These are phyloP conservation scores for Zaprionus ghesquierei DNA, from an alignment of 1,140 invertebrate genomes.

Conservation along the genomic window DNA sequence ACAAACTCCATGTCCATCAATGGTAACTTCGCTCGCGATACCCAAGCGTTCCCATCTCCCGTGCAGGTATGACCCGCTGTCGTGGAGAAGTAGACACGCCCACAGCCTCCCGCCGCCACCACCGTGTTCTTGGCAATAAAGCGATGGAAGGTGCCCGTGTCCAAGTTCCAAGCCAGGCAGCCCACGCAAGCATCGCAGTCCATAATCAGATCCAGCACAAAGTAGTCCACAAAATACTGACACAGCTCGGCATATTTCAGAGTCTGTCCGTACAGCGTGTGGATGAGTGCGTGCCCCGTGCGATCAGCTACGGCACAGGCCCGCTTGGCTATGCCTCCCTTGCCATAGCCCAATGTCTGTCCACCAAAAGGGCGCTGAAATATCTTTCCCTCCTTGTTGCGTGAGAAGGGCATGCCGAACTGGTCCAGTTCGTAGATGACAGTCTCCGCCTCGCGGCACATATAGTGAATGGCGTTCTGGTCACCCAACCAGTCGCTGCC, in stretches of 20 bases:
- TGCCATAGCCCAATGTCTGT: conserved; percentile 94
- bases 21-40: conserved; percentile 93
- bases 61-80: conserved; percentile 99
- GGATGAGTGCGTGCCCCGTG: conserved; percentile 98
- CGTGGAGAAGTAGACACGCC: conserved; percentile 97
- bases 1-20: conserved; percentile 98
- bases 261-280: conserved; percentile 98
- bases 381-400: conserved; percentile 87
- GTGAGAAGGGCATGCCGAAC: conserved; percentile 87
- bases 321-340: conserved; percentile 91
- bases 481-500: conserved; percentile 98
- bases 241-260: conserved; percentile 96
- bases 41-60: conserved; percentile 98
- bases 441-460: conserved; percentile 94
- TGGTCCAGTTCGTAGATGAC: conserved; percentile 96
- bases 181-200: conserved; percentile 94
- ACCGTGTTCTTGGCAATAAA: conserved; percentile 89
- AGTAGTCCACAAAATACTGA: conserved; percentile 99
- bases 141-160: conserved; percentile 97
- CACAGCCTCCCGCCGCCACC: conserved; percentile 92
- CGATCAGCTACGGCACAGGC: conserved; percentile 84
- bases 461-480: conserved; percentile 97
- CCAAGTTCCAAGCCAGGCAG: conserved; percentile 96
- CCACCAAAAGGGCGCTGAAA: conserved; percentile 97
- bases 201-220: conserved; percentile 98